Evolutionary conservation across 2,888 invertebrate species (phyloP).

Genomic region (Spilarctia lutea): DNA sequence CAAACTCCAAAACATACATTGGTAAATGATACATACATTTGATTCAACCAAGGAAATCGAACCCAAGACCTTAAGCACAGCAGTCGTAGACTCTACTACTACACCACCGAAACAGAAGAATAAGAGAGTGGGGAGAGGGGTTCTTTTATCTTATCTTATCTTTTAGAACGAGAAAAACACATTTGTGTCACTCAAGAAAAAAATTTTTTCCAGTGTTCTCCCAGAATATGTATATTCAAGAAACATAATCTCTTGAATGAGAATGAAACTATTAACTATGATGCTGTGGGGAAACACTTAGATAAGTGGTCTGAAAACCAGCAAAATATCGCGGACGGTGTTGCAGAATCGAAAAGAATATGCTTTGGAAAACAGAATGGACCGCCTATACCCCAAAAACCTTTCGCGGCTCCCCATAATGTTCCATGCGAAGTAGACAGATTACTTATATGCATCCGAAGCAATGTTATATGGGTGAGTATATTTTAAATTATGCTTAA

Average conservation of each 20-base stretch:
- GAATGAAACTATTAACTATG: conserved; percentile 58
- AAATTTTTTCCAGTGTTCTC: not conserved
- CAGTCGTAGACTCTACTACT: too few species aligned
- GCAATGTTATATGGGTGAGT: conserved; percentile 54
- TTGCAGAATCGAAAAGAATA: conserved; percentile 61
- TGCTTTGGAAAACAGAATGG: conserved; percentile 42
- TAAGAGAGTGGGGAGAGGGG: too few species aligned
- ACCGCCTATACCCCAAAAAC: conserved; percentile 60
- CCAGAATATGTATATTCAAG: conserved; percentile 61
- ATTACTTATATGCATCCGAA: conserved; percentile 67
- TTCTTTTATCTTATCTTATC: too few species aligned
- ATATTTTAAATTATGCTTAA: not conserved
- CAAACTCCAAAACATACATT: too few species aligned
- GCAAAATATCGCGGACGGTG: conserved; percentile 57
- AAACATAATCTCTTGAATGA: conserved; percentile 62
- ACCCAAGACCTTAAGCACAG: too few species aligned
- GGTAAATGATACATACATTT: too few species aligned
- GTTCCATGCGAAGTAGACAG: conserved; percentile 64
- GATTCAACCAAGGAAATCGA: too few species aligned
- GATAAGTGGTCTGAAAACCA: conserved; percentile 60
- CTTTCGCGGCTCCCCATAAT: conserved; percentile 19
- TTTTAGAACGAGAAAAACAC: not conserved
- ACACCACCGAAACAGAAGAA: too few species aligned
- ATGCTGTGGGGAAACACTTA: conserved; percentile 54
- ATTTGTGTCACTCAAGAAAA: not conserved